Conservation (phyloP, 2,888 invertebrate genomes). For the Leptopilina syphax region DNA sequence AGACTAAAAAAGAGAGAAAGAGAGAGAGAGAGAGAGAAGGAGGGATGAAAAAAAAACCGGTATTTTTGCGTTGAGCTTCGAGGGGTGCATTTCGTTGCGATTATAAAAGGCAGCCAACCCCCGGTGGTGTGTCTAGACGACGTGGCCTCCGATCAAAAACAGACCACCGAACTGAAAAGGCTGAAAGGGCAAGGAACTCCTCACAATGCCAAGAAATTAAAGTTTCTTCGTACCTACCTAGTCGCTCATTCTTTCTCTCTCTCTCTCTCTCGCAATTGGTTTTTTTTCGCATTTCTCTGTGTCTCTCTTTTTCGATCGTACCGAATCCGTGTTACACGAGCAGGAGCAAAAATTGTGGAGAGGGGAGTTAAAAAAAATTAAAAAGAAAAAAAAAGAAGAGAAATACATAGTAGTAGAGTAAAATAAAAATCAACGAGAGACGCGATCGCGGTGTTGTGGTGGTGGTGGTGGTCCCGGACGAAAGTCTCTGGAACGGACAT, state of each 20-base stretch:
- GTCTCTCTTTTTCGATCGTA: conserved; percentile 55
- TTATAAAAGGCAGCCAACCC: conserved; percentile 73
- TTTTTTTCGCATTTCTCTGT: conserved; percentile 42
- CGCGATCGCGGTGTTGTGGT: neutral
- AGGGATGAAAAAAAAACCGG: conserved; percentile 66
- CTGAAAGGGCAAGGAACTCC: conserved; percentile 74
- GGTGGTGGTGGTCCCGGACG: conserved; percentile 23
- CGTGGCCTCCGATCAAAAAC: conserved; percentile 74
- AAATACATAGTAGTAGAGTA: conserved; percentile 42
- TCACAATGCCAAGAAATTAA: conserved; percentile 75
- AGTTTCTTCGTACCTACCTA: conserved; percentile 67
- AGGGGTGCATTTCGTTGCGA: conserved; percentile 75
- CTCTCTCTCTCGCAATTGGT: conserved; percentile 44
- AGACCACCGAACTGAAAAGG: conserved; percentile 74
- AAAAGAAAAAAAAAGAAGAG: conserved; percentile 49
- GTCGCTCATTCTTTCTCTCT: conserved; percentile 43
- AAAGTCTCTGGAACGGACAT: conserved; percentile 34
- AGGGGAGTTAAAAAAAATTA: neutral
- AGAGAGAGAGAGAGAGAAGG: conserved; percentile 49
- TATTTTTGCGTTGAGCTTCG: conserved; percentile 70
- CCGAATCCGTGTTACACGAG: conserved; percentile 52
- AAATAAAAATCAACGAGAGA: conserved; percentile 46
- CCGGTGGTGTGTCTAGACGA: conserved; percentile 71
- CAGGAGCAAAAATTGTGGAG: neutral
- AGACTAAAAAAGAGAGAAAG: conserved; percentile 53